These are phyloP conservation scores for Achroia grisella DNA, from an alignment of 1,140 invertebrate species.

Conservation along the genomic window DNA sequence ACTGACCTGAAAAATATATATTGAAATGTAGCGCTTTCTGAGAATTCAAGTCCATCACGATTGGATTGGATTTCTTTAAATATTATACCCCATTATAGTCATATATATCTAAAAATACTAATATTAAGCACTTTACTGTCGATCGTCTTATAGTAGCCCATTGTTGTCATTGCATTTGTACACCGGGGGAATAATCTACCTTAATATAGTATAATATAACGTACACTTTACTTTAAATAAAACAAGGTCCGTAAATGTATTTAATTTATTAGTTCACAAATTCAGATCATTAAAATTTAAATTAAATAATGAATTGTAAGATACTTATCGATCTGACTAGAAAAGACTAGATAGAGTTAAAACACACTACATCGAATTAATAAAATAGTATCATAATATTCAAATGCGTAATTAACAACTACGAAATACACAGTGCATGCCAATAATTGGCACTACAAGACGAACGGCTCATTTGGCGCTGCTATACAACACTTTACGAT, in stretches of 20 bases:
- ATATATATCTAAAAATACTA: constrained; percentile 51
- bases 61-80: not conserved
- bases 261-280: constrained; percentile 41
- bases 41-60: constrained; percentile 7
- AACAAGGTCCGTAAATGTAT: constrained; percentile 46
- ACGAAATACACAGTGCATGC: constrained; percentile 32
- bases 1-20: constrained; percentile 16
- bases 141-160: constrained; percentile 62
- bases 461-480: constrained; percentile 51
- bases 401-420: constrained; percentile 43
- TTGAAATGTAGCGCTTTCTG: constrained; percentile 1
- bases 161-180: constrained; percentile 23
- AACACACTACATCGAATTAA: constrained; percentile 35
- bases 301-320: not conserved
- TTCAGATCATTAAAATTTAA: constrained; percentile 14
- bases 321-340: constrained; percentile 36
- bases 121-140: constrained; percentile 47
- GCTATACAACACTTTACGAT: constrained; percentile 42
- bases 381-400: constrained; percentile 20
- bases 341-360: constrained; percentile 55
- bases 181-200: constrained; percentile 14
- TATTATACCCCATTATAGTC: constrained; percentile 28
- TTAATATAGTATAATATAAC: constrained; percentile 11
- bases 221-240: constrained; percentile 50
- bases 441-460: constrained; percentile 65